Conservation (phyloP, 2,113 vertebrate species). For the Taurulus bubalis region DNA sequence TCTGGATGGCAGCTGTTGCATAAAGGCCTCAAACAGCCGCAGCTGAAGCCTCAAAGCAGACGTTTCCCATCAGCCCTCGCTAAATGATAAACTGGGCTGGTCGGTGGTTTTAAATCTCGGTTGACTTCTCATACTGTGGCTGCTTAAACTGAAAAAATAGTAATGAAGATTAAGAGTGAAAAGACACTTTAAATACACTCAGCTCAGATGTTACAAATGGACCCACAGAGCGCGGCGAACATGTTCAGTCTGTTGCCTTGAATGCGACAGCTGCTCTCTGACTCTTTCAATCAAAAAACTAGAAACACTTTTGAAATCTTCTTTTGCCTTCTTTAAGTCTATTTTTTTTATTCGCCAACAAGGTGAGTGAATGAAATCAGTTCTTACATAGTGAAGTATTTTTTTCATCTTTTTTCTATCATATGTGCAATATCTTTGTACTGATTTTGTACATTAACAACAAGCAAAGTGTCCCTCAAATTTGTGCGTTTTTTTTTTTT, state of each 20-base stretch:
- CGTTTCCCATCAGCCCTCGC: constrained; percentile 29
- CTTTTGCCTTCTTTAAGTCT: constrained; percentile 65
- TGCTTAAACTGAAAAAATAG: constrained; percentile 33
- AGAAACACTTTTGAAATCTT: constrained; percentile 28
- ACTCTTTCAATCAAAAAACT: constrained; percentile 48
- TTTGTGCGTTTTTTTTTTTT: constrained; percentile 50
- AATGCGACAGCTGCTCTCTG: constrained; percentile 70
- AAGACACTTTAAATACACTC: constrained; percentile 22
- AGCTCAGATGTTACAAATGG: constrained; percentile 38
- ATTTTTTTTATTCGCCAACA: constrained; percentile 51
- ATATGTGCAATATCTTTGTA: constrained; percentile 83
- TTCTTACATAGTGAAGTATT: constrained; percentile 62
- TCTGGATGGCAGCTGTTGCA: constrained; percentile 74
- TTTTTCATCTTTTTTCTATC: constrained; percentile 68
- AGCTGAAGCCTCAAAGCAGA: constrained; percentile 42
- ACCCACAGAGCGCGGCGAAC: too few species aligned
- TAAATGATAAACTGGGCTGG: constrained; percentile 15
- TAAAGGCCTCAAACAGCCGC: constrained; percentile 21
- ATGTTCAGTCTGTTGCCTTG: constrained; percentile 40
- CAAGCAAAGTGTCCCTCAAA: constrained; percentile 65
- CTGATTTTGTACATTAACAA: constrained; percentile 77
- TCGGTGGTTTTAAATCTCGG: constrained; percentile 32
- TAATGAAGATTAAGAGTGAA: constrained; percentile 2
- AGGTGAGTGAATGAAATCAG: constrained; percentile 67
- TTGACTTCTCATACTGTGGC: constrained; percentile 37